Conservation (phyloP, 2,888 invertebrate species). For the Platynereis dumerilii region DNA sequence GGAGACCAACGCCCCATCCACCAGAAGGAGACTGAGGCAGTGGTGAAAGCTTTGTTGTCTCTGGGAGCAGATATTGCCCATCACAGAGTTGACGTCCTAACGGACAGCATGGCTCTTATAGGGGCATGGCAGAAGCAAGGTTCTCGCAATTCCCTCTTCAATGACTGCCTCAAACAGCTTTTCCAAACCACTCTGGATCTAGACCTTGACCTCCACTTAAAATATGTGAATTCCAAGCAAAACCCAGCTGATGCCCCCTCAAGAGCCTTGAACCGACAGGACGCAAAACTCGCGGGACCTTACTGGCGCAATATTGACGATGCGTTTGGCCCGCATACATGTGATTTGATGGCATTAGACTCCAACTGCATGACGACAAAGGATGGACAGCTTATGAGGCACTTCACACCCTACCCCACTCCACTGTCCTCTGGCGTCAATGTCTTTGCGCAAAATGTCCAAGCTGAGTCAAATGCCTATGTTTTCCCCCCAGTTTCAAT, state of each 20-base stretch:
- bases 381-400: not conserved
- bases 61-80: not conserved
- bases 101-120: conserved; percentile 1
- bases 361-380: not conserved
- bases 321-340: conserved; percentile 4
- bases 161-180: not conserved
- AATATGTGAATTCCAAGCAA: not conserved
- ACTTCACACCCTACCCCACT: not conserved
- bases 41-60: not conserved
- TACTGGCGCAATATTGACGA: not conserved
- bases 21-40: not conserved
- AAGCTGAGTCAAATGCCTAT: not conserved
- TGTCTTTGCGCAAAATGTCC: not conserved
- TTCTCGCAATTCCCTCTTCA: not conserved
- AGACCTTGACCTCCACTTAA: not conserved
- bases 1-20: not conserved
- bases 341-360: conserved; percentile 4
- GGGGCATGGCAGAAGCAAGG: not conserved
- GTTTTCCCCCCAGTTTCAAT: not conserved
- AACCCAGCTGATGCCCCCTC: conserved; percentile 1
- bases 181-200: not conserved
- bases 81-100: not conserved
- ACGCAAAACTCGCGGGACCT: not conserved
- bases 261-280: not conserved
- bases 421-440: not conserved